Evolutionary conservation across 1,140 invertebrate species (phyloP).

Genomic region (Nephila pilipes): DNA sequence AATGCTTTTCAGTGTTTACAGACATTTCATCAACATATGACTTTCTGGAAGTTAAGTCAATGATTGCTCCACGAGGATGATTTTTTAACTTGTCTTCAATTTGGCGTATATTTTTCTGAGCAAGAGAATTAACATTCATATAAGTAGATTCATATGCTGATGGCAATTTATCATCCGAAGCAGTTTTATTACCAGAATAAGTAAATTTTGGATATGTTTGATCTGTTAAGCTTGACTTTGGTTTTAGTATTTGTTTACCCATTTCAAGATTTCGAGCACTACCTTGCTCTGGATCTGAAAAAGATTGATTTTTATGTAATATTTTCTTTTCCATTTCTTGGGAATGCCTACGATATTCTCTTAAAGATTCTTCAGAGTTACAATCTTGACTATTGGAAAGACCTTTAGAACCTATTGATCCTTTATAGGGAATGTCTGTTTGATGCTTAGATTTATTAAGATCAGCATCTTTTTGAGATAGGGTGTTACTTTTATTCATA

Average conservation of each 20-base stretch:
- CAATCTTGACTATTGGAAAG: constrained; percentile 39
- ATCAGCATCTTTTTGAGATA: neutral
- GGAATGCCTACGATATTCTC: constrained; percentile 61
- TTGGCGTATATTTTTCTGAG: constrained; percentile 73
- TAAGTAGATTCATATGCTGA: constrained; percentile 63
- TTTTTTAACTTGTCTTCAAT: constrained; percentile 71
- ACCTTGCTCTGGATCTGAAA: constrained; percentile 69
- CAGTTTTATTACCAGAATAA: constrained; percentile 45
- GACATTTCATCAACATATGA: constrained; percentile 73
- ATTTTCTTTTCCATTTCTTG: constrained; percentile 54
- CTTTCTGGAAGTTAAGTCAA: constrained; percentile 76
- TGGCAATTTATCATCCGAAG: constrained; percentile 52
- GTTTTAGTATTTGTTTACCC: constrained; percentile 49
- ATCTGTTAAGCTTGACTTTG: constrained; percentile 67
- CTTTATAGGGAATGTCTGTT: neutral
- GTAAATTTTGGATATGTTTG: constrained; percentile 68
- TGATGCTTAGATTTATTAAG: neutral
- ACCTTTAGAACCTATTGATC: neutral
- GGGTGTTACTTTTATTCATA: constrained; percentile 20
- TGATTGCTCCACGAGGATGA: constrained; percentile 77
- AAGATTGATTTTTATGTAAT: constrained; percentile 68
- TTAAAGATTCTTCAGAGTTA: constrained; percentile 39
- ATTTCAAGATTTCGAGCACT: constrained; percentile 26
- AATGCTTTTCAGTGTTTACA: constrained; percentile 37
- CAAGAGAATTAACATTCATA: constrained; percentile 71